These are phyloP conservation scores for Parnassius orleans DNA, from an alignment of 2,888 invertebrate species.

Conservation along the genomic window DNA sequence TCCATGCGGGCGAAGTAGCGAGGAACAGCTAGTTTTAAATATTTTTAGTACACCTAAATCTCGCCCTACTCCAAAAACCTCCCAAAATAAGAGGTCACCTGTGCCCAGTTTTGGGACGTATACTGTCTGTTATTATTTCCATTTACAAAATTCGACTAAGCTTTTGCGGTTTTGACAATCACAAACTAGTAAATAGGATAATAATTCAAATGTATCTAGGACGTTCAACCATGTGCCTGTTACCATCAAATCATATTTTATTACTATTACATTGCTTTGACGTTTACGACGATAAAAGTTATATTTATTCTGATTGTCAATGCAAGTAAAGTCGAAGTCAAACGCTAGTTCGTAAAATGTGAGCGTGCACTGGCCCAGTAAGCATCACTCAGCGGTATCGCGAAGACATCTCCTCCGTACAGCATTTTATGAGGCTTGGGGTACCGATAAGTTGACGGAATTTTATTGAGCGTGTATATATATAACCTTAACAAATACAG, in stretches of 20 bases:
- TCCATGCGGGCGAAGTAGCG: too few relatives aligned
- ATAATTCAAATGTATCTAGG: too few relatives aligned
- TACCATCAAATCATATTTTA: constrained; percentile 1
- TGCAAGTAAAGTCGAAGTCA: not conserved
- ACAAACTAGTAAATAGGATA: too few relatives aligned
- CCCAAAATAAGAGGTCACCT: too few relatives aligned
- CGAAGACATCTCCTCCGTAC: constrained; percentile 3
- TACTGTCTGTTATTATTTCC: too few relatives aligned
- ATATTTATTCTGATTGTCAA: constrained; percentile 1
- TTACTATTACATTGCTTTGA: not conserved
- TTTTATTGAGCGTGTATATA: constrained; percentile 2
- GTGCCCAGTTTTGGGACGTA: too few relatives aligned
- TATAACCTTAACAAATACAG: not conserved
- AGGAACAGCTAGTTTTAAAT: too few relatives aligned
- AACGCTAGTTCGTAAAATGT: not conserved
- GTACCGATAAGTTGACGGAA: not conserved
- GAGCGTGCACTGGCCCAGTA: constrained; percentile 5
- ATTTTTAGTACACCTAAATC: too few relatives aligned
- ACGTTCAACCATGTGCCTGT: not conserved
- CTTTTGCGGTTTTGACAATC: not conserved
- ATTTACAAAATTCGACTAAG: too few relatives aligned
- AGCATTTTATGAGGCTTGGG: constrained; percentile 12
- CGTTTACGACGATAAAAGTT: not conserved
- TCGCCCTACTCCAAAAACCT: too few relatives aligned
- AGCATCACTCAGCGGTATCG: constrained; percentile 14